Evolutionary conservation across 1,140 invertebrate genomes (phyloP).

Genomic region (Elymnias hypermnestra): DNA sequence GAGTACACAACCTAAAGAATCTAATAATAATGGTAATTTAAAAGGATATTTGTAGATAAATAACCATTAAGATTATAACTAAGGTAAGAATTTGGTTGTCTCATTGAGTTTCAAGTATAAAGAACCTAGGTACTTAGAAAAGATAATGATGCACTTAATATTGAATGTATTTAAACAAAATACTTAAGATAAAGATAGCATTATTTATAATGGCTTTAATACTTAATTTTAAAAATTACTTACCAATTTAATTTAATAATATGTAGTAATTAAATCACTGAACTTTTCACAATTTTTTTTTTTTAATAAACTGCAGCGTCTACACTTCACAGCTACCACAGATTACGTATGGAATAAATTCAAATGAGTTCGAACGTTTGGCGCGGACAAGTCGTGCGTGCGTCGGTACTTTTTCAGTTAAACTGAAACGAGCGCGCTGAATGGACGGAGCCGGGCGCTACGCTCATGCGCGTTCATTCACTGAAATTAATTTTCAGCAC

Average conservation of each 20-base stretch:
- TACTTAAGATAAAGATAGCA: neutral
- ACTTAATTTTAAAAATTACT: neutral
- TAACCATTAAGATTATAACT: no score
- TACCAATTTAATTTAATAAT: neutral
- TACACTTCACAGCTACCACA: conserved; percentile 11
- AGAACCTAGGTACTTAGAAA: neutral
- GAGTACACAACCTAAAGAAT: no score
- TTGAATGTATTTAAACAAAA: neutral
- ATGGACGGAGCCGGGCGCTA: conserved; percentile 29
- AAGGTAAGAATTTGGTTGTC: no score
- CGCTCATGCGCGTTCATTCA: conserved; percentile 52
- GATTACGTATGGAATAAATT: conserved; percentile 30
- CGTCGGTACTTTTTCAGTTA: conserved; percentile 41
- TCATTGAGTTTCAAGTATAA: no score
- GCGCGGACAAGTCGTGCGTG: conserved; percentile 41
- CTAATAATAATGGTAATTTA: no score
- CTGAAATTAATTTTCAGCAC: conserved; percentile 10
- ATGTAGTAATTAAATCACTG: neutral
- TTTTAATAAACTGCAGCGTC: no score
- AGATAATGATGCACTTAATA: neutral
- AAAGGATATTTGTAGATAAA: no score
- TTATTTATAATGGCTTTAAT: no score
- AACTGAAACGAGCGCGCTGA: conserved; percentile 41
- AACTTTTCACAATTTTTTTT: conserved; percentile 15
- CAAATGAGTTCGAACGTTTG: conserved; percentile 47